A percentile compares a stretch with the other conserved stretches of the same genome.
These are phyloP conservation scores for Sterrhoptilus dennistouni DNA, from an alignment of 2,113 vertebrate genomes.

Conservation along the genomic window DNA sequence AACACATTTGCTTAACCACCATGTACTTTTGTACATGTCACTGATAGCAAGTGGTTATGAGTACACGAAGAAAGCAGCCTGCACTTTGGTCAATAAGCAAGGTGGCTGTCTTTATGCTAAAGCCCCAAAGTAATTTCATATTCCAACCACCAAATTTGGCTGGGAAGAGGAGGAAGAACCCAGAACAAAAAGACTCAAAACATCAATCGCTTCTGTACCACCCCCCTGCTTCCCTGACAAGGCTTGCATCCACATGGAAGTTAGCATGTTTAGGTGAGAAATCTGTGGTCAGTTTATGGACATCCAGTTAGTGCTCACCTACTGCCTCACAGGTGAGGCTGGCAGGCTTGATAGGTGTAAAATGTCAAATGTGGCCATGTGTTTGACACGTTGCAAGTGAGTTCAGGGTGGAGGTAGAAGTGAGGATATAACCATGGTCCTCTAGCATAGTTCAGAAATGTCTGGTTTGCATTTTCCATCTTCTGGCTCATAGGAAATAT, in stretches of 20 bases:
- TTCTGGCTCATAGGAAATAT: background rate
- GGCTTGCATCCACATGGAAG: background rate
- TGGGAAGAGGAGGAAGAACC: background rate
- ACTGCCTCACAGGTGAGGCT: background rate
- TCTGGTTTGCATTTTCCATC: background rate
- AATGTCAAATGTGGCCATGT: background rate
- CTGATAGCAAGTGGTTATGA: background rate
- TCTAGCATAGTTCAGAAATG: background rate
- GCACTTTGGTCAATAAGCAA: background rate
- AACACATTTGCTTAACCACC: background rate
- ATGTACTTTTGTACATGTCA: background rate
- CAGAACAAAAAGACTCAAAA: fast-evolving
- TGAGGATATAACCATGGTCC: background rate
- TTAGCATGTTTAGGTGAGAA: background rate
- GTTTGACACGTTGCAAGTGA: background rate
- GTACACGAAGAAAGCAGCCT: background rate
- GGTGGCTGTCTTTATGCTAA: background rate
- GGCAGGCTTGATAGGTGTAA: fast-evolving
- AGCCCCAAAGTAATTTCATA: background rate
- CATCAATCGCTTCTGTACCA: background rate
- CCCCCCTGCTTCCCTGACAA: background rate
- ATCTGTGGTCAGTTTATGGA: background rate
- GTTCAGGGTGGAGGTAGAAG: background rate
- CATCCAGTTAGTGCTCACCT: background rate
- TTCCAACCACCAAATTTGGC: background rate